phyloP scores from a whole-genome alignment of 2,888 invertebrate genomes.

The Ormyrus pomaceus region DNA sequence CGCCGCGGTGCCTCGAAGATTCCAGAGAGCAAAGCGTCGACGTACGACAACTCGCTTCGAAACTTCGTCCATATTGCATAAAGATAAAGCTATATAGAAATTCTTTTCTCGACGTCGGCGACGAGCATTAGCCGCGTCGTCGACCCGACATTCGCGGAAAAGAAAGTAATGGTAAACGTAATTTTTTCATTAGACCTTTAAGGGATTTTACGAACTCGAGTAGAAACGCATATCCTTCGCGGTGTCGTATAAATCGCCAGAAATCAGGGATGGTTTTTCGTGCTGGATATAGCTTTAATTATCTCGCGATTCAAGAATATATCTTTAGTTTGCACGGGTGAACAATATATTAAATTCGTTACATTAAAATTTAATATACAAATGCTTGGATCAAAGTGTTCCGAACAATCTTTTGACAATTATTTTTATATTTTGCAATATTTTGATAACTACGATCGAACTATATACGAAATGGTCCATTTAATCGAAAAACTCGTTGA shows the following conservation, averaged over 20 bases:
- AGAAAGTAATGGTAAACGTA: conserved; percentile 37
- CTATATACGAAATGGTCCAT: too few relatives aligned
- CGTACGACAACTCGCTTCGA: conserved; percentile 13
- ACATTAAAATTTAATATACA: too few relatives aligned
- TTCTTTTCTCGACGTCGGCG: neutral
- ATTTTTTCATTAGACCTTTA: conserved; percentile 27
- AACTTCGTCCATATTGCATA: conserved; percentile 43
- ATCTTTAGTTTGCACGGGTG: neutral
- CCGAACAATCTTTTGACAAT: too few relatives aligned
- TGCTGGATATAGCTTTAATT: neutral
- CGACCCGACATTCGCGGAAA: conserved; percentile 5
- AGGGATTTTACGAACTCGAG: neutral
- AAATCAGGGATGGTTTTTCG: neutral
- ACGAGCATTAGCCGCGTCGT: neutral
- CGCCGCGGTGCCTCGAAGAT: too few relatives aligned
- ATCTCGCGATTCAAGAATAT: neutral
- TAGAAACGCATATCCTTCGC: neutral
- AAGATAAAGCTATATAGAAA: conserved; percentile 1
- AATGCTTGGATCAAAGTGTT: too few relatives aligned
- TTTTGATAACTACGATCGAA: too few relatives aligned
- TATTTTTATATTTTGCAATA: too few relatives aligned
- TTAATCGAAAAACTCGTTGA: too few relatives aligned
- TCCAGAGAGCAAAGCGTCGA: too few relatives aligned
- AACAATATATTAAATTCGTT: neutral
- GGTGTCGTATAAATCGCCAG: neutral